Evolutionary conservation across 2,797 vertebrate species (phyloP).

Genomic region (Ctenosaura bakeri): DNA sequence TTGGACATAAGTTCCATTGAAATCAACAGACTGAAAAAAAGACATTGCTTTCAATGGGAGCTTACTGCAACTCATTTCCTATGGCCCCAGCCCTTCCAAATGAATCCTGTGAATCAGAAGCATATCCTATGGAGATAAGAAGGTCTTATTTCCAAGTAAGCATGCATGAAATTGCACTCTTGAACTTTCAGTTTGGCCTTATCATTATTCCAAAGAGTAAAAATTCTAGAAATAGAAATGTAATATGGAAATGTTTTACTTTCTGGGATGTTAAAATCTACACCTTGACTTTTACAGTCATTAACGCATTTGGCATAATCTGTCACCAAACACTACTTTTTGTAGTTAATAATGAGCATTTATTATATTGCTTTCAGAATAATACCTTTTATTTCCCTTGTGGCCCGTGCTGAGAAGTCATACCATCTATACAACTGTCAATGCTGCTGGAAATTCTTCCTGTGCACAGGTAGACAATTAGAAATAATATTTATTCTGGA

Average conservation of each 20-base stretch:
- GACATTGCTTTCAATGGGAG: background rate
- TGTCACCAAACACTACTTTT: slow-evolving; percentile 43
- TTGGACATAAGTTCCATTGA: background rate
- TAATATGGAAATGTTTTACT: slow-evolving; percentile 44
- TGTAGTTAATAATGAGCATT: slow-evolving; percentile 26
- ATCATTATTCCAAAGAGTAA: slow-evolving; percentile 3
- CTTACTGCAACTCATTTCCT: background rate
- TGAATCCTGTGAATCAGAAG: background rate
- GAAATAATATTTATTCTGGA: slow-evolving; percentile 52
- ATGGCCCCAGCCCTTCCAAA: background rate
- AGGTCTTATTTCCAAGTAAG: background rate
- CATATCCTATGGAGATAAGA: background rate
- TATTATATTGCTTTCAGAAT: slow-evolving; percentile 31
- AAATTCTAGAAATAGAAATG: slow-evolving; percentile 34
- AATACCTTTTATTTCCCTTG: background rate
- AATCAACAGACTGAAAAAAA: background rate
- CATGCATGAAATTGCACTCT: background rate
- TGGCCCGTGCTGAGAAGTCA: background rate
- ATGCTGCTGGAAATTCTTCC: slow-evolving; percentile 33
- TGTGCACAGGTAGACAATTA: slow-evolving; percentile 34
- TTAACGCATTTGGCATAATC: slow-evolving; percentile 27
- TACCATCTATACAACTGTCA: slow-evolving; percentile 13
- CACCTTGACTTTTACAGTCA: slow-evolving; percentile 28
- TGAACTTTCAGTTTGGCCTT: slow-evolving; percentile 15
- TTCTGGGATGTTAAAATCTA: background rate